Percentiles rank a stretch among this genome's conserved stretches.
Evolutionary conservation across 2,888 invertebrate species (phyloP).

Genomic region (Morpho deidamia): DNA sequence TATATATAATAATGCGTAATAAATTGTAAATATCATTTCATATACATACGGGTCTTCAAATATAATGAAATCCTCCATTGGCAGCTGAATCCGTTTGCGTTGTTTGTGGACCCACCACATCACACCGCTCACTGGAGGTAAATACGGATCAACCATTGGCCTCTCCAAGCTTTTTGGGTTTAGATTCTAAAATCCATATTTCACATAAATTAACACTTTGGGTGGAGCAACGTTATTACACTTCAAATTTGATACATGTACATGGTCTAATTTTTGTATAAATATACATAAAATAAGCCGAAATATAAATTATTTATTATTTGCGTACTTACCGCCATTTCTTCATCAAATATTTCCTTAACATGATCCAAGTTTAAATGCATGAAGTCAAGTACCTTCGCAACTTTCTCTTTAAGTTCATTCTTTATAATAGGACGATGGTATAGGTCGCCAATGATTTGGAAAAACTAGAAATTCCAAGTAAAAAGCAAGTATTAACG

Average conservation of each 20-base stretch:
- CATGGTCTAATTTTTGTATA: no score
- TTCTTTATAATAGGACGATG: constrained; percentile 85
- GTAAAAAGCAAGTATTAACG: no score
- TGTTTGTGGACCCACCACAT: constrained; percentile 86
- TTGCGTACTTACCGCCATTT: constrained; percentile 55
- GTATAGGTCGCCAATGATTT: constrained; percentile 85
- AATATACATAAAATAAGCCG: no score
- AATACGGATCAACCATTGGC: constrained; percentile 80
- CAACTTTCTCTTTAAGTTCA: constrained; percentile 84
- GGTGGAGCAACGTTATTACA: no score
- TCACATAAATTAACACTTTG: no score
- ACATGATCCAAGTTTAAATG: constrained; percentile 81
- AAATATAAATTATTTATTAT: background rate
- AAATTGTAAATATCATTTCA: no score
- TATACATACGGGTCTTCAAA: constrained; percentile 81
- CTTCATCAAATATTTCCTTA: constrained; percentile 81
- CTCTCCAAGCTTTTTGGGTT: constrained; percentile 57
- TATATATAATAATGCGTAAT: no score
- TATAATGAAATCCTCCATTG: constrained; percentile 79
- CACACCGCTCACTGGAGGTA: constrained; percentile 87
- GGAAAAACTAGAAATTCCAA: constrained; percentile 77
- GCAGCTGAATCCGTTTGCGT: constrained; percentile 73
- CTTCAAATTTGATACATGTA: no score
- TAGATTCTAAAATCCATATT: constrained; percentile 44
- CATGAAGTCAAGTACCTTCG: constrained; percentile 81